These are phyloP conservation scores for Trematomus bernacchii DNA, from an alignment of 2,797 vertebrate species.

Conservation along the genomic window DNA sequence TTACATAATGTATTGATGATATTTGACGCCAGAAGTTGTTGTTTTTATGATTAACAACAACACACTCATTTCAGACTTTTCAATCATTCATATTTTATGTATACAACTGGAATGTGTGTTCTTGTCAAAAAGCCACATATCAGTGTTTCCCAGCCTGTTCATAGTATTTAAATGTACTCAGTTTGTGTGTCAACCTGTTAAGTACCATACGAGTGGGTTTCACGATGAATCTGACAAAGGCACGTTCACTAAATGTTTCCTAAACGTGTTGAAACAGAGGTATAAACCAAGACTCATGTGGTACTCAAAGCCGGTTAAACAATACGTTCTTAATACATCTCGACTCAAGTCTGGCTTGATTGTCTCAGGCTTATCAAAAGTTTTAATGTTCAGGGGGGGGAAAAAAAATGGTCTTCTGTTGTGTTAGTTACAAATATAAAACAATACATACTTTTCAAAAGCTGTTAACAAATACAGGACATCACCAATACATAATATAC, in stretches of 20 bases:
- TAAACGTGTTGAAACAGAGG: slow-evolving; percentile 12
- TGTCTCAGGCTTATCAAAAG: slow-evolving; percentile 26
- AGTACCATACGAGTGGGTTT: slow-evolving; percentile 25
- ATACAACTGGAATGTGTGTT: slow-evolving; percentile 64
- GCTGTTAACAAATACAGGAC: slow-evolving; percentile 56
- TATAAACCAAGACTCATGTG: slow-evolving; percentile 5
- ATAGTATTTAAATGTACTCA: slow-evolving; percentile 13
- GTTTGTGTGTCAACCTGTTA: slow-evolving; percentile 17
- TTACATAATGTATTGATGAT: slow-evolving; percentile 59
- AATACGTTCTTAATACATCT: slow-evolving; percentile 12
- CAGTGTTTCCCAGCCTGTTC: slow-evolving; percentile 15
- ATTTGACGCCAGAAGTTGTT: slow-evolving; percentile 20
- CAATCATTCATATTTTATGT: slow-evolving; percentile 28
- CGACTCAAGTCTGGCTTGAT: slow-evolving; percentile 8
- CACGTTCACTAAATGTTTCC: slow-evolving; percentile 11
- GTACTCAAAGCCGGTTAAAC: slow-evolving; percentile 13
- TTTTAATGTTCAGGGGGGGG: slow-evolving; percentile 8
- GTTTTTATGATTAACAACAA: slow-evolving; percentile 48
- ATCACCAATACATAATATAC: slow-evolving; percentile 78
- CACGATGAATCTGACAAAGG: slow-evolving; percentile 8
- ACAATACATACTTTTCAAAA: slow-evolving; percentile 72
- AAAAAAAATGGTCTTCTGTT: slow-evolving; percentile 44
- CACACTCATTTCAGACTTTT: slow-evolving; percentile 29
- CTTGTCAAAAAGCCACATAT: slow-evolving; percentile 43
- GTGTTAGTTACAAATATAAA: slow-evolving; percentile 80